Conservation (phyloP, 92 coral and sea anemone genomes). For the Pocillopora meandrina region DNA sequence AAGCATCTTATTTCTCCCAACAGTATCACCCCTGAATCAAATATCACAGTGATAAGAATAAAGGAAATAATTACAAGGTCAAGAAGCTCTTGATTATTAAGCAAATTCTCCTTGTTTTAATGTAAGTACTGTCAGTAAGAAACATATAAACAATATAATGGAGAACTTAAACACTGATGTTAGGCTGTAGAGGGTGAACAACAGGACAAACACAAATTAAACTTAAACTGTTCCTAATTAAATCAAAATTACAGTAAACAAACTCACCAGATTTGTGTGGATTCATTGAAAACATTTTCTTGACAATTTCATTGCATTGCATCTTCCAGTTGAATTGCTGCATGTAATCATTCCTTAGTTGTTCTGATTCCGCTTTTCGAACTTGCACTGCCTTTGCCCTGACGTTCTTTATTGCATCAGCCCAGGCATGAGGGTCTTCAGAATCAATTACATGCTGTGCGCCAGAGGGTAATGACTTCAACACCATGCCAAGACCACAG, state of each 20-base stretch:
- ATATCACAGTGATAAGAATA: no score
- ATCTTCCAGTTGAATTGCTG: constrained; percentile 15
- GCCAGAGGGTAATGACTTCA: constrained; percentile 29
- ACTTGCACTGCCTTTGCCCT: not conserved
- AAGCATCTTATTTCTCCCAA: no score
- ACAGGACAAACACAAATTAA: no score
- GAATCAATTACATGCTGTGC: constrained; percentile 8
- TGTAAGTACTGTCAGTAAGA: no score
- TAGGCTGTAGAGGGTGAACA: no score
- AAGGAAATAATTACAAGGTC: no score
- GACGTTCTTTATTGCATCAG: constrained; percentile 19
- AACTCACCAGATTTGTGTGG: not conserved
- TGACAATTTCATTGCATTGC: not conserved
- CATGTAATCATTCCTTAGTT: constrained; percentile 14
- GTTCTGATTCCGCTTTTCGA: constrained; percentile 1
- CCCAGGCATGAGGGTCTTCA: constrained; percentile 36
- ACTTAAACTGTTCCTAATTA: not conserved
- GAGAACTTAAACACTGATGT: no score
- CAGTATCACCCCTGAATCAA: no score
- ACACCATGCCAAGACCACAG: constrained; percentile 40
- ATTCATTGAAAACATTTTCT: constrained; percentile 12
- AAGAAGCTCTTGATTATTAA: no score
- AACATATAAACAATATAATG: no score
- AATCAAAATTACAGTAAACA: not conserved
- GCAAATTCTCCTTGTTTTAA: no score